Evolutionary conservation across 2,888 invertebrate genomes (phyloP).

Genomic region (Apamea monoglypha): DNA sequence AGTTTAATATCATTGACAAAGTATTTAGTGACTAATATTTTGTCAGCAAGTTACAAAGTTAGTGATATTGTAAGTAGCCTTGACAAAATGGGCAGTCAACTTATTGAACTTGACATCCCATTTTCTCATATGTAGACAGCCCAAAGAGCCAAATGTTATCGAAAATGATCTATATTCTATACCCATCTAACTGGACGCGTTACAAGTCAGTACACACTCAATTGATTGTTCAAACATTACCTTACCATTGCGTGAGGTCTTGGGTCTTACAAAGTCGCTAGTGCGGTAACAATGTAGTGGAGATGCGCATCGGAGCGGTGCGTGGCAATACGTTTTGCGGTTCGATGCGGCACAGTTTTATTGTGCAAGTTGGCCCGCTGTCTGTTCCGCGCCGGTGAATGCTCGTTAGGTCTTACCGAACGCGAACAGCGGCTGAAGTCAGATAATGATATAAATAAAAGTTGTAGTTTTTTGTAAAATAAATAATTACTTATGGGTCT

Average conservation of each 20-base stretch:
- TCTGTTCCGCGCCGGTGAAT: conserved; percentile 64
- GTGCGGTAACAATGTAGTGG: neutral
- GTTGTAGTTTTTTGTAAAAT: neutral
- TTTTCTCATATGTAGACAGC: neutral
- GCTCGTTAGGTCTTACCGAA: conserved; percentile 1
- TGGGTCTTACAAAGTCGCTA: neutral
- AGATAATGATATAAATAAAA: neutral
- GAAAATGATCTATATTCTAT: neutral
- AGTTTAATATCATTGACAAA: neutral
- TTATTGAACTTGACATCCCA: neutral
- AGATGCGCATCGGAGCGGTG: conserved; percentile 32
- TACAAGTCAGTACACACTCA: neutral
- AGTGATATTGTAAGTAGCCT: neutral
- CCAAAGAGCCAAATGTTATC: neutral
- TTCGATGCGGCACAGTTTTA: conserved; percentile 55
- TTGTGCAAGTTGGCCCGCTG: conserved; percentile 60
- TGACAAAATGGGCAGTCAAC: neutral
- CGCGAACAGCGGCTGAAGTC: neutral
- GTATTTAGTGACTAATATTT: neutral
- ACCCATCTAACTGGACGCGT: neutral
- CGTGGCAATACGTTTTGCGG: conserved; percentile 45
- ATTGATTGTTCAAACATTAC: neutral
- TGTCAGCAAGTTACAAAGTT: neutral
- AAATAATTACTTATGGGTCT: neutral
- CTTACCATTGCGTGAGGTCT: neutral